phyloP scores from a whole-genome alignment of 2,113 vertebrate species.

The Oxyura jamaicensis region DNA sequence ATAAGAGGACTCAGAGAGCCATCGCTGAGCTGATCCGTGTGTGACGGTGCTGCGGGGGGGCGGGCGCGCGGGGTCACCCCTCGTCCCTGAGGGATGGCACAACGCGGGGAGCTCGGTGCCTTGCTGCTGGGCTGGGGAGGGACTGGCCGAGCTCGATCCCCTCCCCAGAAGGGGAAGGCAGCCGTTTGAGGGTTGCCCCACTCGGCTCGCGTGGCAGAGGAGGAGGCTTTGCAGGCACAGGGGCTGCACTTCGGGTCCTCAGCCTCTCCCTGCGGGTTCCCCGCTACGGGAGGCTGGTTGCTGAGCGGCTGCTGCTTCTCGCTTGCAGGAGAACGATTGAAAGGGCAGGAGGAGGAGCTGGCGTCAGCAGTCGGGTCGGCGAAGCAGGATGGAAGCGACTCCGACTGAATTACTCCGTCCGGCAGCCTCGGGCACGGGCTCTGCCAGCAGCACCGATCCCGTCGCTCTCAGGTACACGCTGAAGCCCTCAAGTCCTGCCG shows the following conservation, averaged over 20 bases:
- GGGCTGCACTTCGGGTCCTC: background rate
- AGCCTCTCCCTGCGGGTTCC: rapidly evolving
- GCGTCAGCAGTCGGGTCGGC: constrained; percentile 80
- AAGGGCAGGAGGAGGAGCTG: constrained; percentile 88
- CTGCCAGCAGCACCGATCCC: rapidly evolving
- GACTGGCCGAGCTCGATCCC: background rate
- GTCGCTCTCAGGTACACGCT: rapidly evolving
- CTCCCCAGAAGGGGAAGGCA: rapidly evolving
- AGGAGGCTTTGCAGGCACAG: rapidly evolving
- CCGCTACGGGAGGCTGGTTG: rapidly evolving
- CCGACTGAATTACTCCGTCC: constrained; percentile 77
- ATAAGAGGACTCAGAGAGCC: constrained; percentile 93
- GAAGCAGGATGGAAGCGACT: constrained; percentile 81
- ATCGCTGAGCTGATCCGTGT: constrained; percentile 93
- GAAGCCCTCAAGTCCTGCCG: rapidly evolving
- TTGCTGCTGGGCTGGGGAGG: background rate
- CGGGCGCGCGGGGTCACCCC: background rate
- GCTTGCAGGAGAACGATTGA: constrained; percentile 87
- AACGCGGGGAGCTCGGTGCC: background rate
- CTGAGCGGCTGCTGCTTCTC: background rate
- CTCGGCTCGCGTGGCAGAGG: rapidly evolving
- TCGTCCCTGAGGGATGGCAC: background rate
- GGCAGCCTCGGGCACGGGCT: background rate
- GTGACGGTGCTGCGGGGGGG: background rate
- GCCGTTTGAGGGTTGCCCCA: too few relatives aligned